phyloP scores from a whole-genome alignment of 2,797 vertebrate genomes.

The Sebastes wilsoni region DNA sequence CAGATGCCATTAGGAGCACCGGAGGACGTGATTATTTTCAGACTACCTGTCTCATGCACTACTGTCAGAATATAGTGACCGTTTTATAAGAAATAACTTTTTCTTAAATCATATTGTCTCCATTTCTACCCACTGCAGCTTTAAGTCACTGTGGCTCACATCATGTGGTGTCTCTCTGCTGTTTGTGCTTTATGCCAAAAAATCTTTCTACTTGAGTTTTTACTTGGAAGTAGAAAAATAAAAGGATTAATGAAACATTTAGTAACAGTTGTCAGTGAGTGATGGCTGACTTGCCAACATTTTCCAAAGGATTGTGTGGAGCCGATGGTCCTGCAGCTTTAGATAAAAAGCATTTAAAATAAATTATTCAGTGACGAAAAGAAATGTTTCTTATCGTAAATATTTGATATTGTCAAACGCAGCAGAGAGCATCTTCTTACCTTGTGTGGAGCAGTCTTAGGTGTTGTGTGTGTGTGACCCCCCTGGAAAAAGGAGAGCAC shows the following conservation, averaged over 20 bases:
- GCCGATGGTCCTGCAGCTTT: neutral
- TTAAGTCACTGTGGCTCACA: constrained; percentile 3
- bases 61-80: no score
- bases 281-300: constrained; percentile 1
- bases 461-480: constrained; percentile 14
- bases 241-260: constrained; percentile 24
- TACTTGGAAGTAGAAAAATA: constrained; percentile 1
- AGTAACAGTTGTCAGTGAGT: constrained; percentile 13
- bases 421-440: constrained; percentile 44
- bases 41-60: no score
- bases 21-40: no score
- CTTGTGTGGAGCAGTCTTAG: constrained; percentile 28
- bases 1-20: no score
- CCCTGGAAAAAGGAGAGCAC: neutral
- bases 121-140: no score
- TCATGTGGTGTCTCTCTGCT: neutral
- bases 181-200: neutral
- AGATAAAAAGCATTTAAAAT: neutral
- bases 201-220: constrained; percentile 11
- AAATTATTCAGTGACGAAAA: neutral
- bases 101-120: no score
- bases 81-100: no score
- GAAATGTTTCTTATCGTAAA: neutral
- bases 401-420: neutral
- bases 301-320: neutral